Evolutionary conservation across 2,113 vertebrate species (phyloP), one percentile per base, ranked within the genome.

Genomic region (Triplophysa rosa): DNA sequence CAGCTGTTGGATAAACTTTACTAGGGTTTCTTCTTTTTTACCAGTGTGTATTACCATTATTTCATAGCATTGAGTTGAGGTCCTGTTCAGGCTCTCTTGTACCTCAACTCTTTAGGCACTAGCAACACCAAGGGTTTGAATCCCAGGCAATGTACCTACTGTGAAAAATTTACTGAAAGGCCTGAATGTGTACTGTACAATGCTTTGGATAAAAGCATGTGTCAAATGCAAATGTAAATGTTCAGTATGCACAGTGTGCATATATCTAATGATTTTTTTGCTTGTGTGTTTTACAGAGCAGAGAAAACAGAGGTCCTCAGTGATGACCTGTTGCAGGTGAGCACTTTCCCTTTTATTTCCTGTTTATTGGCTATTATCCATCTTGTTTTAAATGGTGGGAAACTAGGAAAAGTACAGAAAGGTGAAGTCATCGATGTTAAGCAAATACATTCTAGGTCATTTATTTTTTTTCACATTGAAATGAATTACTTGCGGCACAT

Each of bases 301-400:
- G 98, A 99, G 93, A 99, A 96, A 89, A 99, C 98, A 0, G 98
- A 99, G 92, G 97, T 99, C 17, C 96, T 99, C 86, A 98, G 95
- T 70, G 97, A 99, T 92, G 98, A 99, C 91, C 95, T 99, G 78
- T 77, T 99, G 77, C 96, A 97, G 96, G 98, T 99, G 94, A 94
- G 86, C 87, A 21, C 75, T 87, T 88, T 80, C 63, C 19, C 8
- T 58, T 88, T 84, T 52, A 29, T 66, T 47, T 66, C 65, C 29
- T 40, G 71, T 40, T 73, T 79, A 40, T 61, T 56, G 49, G 19
- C 63, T 65, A 5, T 62, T 45, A 29, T 78, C 24, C 19, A 21
- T 52, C 26, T 49, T 37, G 2, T 11, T 9, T 67, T 12, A 59
- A 76, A 67, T 26, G 64, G 47, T 72, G 70, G 64, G 62, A 79